Percentiles rank a stretch among this genome's conserved stretches.
Conservation (phyloP, 2,797 vertebrate species). For the Manis pentadactyla region DNA sequence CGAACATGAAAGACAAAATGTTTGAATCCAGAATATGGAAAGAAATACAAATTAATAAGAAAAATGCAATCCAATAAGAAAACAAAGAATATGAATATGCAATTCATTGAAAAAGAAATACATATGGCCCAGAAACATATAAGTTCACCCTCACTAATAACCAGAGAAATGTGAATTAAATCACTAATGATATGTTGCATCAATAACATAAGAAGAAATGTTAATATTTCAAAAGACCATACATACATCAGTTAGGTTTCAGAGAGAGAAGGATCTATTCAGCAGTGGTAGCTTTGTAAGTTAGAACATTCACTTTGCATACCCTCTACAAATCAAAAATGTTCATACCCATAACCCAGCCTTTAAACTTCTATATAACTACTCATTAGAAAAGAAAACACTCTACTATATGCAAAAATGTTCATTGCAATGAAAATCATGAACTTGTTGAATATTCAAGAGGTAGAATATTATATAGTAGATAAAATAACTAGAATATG, state of each 20-base stretch:
- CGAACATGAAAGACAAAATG: conserved; percentile 32
- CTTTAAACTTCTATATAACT: not conserved
- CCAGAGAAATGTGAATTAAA: conserved; percentile 44
- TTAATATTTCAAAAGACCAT: conserved; percentile 25
- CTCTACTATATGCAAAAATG: not conserved
- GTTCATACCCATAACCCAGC: not conserved
- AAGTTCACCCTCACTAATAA: not conserved
- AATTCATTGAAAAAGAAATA: not conserved
- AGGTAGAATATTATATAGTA: not conserved
- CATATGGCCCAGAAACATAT: not conserved
- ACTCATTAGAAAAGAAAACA: not conserved
- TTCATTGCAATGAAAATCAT: not conserved
- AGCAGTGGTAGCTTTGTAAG: not conserved
- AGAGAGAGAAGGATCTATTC: not conserved
- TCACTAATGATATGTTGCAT: not conserved
- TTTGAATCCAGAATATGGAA: not conserved
- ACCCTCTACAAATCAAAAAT: not conserved
- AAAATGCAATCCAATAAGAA: not conserved
- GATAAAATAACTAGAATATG: not conserved
- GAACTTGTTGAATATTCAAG: conserved; percentile 5
- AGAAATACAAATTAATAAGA: not conserved
- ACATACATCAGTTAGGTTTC: not conserved
- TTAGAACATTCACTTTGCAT: not conserved
- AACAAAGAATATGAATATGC: not conserved
- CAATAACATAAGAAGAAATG: not conserved